Evolutionary conservation across 2,797 vertebrate genomes (phyloP), one percentile per base, ranked within the genome.

Genomic region (Clarias fuscus): DNA sequence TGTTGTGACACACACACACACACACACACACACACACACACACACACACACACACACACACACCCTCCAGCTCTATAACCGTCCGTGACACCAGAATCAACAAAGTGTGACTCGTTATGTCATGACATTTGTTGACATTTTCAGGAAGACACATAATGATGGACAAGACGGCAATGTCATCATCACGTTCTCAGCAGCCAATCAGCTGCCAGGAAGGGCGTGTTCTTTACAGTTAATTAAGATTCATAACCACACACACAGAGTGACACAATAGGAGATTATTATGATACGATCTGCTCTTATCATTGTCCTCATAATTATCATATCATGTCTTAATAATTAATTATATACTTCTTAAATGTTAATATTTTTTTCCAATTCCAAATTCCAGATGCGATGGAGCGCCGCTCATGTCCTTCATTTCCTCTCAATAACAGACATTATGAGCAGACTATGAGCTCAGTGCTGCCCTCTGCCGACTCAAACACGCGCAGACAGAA

Each of bases 141-240:
- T 78, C 20, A 79, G 20, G 64, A 68, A 76, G 75, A 61, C 37
- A 53, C 77, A 85, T 7, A 20, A 43, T 85, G 43, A 78, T 56
- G 84, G 48, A 78, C 48, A 33, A 68, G 62, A 67, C 7, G 14
- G 3, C 27, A 78, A 22, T 85, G 84, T 79, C 84, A 85, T 78
- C 76, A 85, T 79, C 76, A 85, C 64, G 58, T 37, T 80, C 76
- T 33, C 75, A 56, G 79, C 33, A 85, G 62, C 84, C 73, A 70
- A 79, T 78, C 73, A 79, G 76, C 53, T 59, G 64, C 53, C 33
- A 10, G 76, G 8, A 79, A 85, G 17, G 22, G 76, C 17, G 17
- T 79, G 62, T 43, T 24, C 33, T 58, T 80, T 79, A 79, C 30
- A 70, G 24, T 85, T 59, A 15, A 85, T 85, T 85, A 70, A 27